Conservation (phyloP, 2,888 invertebrate genomes). For the Hermodice carunculata region DNA sequence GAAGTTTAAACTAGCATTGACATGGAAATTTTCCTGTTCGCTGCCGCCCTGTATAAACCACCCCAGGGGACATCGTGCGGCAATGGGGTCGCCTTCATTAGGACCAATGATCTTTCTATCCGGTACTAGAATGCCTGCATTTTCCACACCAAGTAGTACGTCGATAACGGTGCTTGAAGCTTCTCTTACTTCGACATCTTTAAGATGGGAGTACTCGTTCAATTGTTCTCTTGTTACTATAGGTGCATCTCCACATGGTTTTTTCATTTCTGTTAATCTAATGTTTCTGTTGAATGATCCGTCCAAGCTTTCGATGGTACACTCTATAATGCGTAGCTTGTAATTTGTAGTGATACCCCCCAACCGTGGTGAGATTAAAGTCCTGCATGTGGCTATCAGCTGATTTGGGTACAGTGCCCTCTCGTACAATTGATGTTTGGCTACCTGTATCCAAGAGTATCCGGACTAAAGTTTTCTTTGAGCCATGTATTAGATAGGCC, state of each 20-base stretch:
- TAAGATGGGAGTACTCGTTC: constrained; percentile 9
- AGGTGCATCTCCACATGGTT: constrained; percentile 18
- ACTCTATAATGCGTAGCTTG: constrained; percentile 1
- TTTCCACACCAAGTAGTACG: constrained; percentile 17
- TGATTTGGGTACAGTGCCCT: constrained; percentile 9
- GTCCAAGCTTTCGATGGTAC: constrained; percentile 3
- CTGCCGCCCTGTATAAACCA: constrained; percentile 18
- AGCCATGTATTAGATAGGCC: constrained; percentile 12
- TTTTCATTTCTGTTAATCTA: constrained; percentile 12
- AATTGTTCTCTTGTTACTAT: background rate
- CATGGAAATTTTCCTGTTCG: background rate
- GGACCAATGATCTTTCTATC: background rate
- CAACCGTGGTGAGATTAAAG: constrained; percentile 6
- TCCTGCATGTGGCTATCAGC: background rate
- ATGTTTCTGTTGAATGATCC: constrained; percentile 1
- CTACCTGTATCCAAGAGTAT: constrained; percentile 7
- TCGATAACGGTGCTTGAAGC: constrained; percentile 1
- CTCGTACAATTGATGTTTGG: constrained; percentile 4
- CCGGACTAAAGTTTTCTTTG: constrained; percentile 2
- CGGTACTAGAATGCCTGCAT: constrained; percentile 4
- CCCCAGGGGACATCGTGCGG: constrained; percentile 10
- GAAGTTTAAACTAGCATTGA: background rate
- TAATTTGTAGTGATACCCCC: background rate
- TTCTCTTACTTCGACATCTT: constrained; percentile 5
- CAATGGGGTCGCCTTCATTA: background rate